Conservation (phyloP, 2,888 invertebrate genomes). For the Aricia artaxerxes region DNA sequence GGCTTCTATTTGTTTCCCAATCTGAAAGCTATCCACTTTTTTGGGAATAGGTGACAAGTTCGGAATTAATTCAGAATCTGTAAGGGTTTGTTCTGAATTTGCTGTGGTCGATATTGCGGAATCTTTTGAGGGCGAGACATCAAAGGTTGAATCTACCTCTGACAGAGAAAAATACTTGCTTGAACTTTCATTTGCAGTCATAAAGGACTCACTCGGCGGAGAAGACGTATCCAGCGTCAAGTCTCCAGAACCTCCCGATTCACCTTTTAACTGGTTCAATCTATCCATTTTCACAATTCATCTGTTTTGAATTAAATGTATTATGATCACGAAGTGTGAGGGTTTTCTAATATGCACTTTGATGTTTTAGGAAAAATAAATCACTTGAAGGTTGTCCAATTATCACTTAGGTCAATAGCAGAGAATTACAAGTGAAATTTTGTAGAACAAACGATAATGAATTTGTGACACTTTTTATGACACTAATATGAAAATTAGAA, state of each 20-base stretch:
- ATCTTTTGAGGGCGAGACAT: slow-evolving; percentile 63
- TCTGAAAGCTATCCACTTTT: slow-evolving; percentile 64
- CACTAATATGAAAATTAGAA: slow-evolving; percentile 44
- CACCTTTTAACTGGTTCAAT: slow-evolving; percentile 68
- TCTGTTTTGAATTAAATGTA: slow-evolving; percentile 58
- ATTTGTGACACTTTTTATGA: slow-evolving; percentile 72
- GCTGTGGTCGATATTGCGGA: slow-evolving; percentile 50
- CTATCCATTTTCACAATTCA: slow-evolving; percentile 78
- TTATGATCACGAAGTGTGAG: slow-evolving; percentile 38
- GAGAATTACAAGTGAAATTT: slow-evolving; percentile 72
- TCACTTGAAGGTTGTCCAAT: slow-evolving; percentile 66
- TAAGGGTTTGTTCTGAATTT: slow-evolving; percentile 51
- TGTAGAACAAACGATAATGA: slow-evolving; percentile 69
- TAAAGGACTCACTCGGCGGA: slow-evolving; percentile 64
- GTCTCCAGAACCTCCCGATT: slow-evolving; percentile 64
- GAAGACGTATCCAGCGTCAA: slow-evolving; percentile 67
- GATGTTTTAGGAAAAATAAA: slow-evolving; percentile 56
- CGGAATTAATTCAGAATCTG: slow-evolving; percentile 57
- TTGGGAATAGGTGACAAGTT: slow-evolving; percentile 66
- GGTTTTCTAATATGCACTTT: slow-evolving; percentile 42
- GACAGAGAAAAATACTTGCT: slow-evolving; percentile 73
- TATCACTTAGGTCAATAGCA: slow-evolving; percentile 76
- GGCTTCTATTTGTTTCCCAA: slow-evolving; percentile 73
- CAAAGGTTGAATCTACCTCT: slow-evolving; percentile 67
- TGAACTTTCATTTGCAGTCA: slow-evolving; percentile 70